Conservation (phyloP, 2,797 vertebrate species). For the Alauda arvensis region DNA sequence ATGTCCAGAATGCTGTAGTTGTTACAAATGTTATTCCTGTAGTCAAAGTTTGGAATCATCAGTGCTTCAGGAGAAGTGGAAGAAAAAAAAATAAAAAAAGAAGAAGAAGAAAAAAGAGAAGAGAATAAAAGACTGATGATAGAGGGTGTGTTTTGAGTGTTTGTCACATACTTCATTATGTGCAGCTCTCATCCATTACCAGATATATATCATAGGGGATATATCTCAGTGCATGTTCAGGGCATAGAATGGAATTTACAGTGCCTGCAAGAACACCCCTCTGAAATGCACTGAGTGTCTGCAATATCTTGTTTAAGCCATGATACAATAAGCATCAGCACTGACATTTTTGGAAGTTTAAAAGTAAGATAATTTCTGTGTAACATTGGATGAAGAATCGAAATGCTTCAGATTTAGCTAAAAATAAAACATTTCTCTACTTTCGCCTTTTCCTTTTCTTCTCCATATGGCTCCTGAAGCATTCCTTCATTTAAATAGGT, state of each 20-base stretch:
- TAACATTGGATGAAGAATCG: conserved; percentile 52
- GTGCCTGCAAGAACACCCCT: background rate
- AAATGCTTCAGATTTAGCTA: conserved; percentile 63
- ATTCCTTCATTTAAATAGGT: conserved; percentile 74
- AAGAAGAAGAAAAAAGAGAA: background rate
- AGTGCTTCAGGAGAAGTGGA: conserved; percentile 32
- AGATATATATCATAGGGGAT: conserved; percentile 20
- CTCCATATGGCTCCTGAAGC: conserved; percentile 79
- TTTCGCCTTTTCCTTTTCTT: conserved; percentile 62
- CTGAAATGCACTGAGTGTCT: background rate
- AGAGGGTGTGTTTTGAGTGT: conserved; percentile 32
- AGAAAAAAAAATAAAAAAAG: background rate
- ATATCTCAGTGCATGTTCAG: background rate
- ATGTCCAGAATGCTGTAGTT: conserved; percentile 71
- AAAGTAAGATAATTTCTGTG: conserved; percentile 64
- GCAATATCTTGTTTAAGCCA: conserved; percentile 33
- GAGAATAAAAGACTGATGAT: conserved; percentile 28
- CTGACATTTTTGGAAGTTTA: conserved; percentile 59
- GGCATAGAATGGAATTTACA: background rate
- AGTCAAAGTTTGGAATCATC: conserved; percentile 66
- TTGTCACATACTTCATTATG: conserved; percentile 41
- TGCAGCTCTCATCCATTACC: conserved; percentile 4
- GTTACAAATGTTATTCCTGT: conserved; percentile 66
- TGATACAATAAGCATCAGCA: conserved; percentile 47
- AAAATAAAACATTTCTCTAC: conserved; percentile 71